Evolutionary conservation across 2,113 vertebrate genomes (phyloP).

Genomic region (Baryphthengus martii): DNA sequence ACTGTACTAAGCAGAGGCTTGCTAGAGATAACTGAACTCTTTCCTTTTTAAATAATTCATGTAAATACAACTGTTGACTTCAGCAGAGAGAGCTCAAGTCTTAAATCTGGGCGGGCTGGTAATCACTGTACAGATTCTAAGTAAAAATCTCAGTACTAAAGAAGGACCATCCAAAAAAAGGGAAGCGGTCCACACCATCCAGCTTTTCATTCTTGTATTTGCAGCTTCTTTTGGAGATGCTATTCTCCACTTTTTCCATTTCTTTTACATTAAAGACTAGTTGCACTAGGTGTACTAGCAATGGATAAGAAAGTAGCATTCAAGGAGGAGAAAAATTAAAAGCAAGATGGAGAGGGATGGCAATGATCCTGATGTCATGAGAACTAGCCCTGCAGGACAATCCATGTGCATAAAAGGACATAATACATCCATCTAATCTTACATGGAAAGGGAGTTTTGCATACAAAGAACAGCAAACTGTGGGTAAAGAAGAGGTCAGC

Average conservation of each 20-base stretch:
- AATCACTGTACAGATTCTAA: neutral
- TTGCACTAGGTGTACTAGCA: neutral
- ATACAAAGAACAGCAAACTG: neutral
- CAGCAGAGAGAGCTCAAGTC: neutral
- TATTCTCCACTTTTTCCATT: neutral
- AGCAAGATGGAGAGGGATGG: neutral
- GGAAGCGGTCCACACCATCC: neutral
- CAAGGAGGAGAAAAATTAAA: neutral
- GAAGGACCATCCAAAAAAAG: neutral
- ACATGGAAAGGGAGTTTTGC: neutral
- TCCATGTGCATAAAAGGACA: neutral
- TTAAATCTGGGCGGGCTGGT: neutral
- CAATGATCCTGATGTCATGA: neutral
- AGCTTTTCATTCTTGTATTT: neutral
- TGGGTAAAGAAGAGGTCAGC: neutral
- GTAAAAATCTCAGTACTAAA: neutral
- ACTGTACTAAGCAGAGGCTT: fast-evolving
- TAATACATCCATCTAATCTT: neutral
- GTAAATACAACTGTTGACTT: neutral
- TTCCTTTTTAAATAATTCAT: neutral
- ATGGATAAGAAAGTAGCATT: neutral
- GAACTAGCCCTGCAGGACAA: neutral
- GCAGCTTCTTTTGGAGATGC: neutral
- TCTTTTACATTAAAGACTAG: neutral
- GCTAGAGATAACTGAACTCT: neutral